Percentiles rank a stretch among this genome's conserved stretches.
These are phyloP conservation scores for Aspidapion aeneum DNA, from an alignment of 2,888 invertebrate genomes.

Conservation along the genomic window DNA sequence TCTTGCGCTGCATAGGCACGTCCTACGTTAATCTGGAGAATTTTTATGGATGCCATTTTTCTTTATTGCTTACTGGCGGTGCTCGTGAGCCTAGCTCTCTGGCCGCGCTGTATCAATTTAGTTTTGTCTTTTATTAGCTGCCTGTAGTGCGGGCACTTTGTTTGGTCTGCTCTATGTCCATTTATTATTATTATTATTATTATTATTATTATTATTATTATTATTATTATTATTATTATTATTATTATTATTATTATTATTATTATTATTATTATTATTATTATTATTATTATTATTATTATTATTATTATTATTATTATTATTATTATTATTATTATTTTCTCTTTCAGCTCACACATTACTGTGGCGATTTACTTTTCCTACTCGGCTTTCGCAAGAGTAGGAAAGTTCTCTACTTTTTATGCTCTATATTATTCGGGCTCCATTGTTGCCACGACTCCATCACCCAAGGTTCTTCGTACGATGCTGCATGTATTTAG, in stretches of 20 bases:
- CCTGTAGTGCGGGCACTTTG: conserved; percentile 2
- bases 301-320: background rate
- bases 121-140: background rate
- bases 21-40: conserved; percentile 15
- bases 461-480: no score
- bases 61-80: background rate
- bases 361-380: no score
- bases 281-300: background rate
- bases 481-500: no score
- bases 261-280: background rate
- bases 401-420: no score
- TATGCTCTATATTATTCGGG: no score
- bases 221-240: background rate
- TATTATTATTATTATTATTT: background rate
- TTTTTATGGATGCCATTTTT: conserved; percentile 2
- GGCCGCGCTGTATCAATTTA: background rate
- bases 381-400: no score
- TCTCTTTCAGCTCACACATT: no score
- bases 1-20: conserved; percentile 10
- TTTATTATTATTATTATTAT: background rate
- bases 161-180: conserved; percentile 9
- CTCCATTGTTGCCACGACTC: no score
- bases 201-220: background rate
- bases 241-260: background rate
- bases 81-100: background rate